These are phyloP conservation scores for Papilio aristodemus DNA, from an alignment of 1,140 invertebrate genomes.

Conservation along the genomic window DNA sequence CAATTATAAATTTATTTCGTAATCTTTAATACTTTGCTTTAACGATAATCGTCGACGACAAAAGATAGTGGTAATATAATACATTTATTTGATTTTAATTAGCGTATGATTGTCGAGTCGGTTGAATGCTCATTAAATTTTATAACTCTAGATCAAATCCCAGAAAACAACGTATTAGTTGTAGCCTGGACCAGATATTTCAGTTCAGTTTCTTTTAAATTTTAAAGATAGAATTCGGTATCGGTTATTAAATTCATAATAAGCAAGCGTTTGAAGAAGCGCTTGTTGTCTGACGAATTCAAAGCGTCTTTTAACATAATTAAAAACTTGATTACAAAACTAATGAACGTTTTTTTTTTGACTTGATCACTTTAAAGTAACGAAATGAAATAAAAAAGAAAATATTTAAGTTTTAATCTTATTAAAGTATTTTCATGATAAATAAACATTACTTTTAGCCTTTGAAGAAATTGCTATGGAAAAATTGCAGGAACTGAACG, in stretches of 20 bases:
- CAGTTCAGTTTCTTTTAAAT: no score
- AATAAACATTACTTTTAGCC: neutral
- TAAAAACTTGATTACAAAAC: no score
- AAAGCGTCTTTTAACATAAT: neutral
- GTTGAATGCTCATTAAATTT: neutral
- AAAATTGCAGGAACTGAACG: neutral
- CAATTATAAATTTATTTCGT: slow-evolving; percentile 19
- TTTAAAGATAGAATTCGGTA: no score
- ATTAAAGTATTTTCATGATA: neutral
- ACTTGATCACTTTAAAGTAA: neutral
- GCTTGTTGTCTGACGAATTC: slow-evolving; percentile 2
- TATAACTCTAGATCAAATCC: neutral
- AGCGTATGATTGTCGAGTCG: neutral
- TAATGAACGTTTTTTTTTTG: slow-evolving; percentile 2
- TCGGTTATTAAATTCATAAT: neutral
- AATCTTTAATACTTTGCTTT: slow-evolving; percentile 17
- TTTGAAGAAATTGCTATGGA: neutral
- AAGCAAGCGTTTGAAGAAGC: neutral
- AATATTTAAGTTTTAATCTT: neutral
- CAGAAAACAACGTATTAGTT: no score
- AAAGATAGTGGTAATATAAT: neutral
- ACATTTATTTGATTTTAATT: neutral
- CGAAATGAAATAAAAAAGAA: neutral
- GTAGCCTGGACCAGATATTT: no score
- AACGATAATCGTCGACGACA: slow-evolving; percentile 9